These are phyloP conservation scores for Microchrysa polita DNA, from an alignment of 2,888 invertebrate genomes.

Conservation along the genomic window DNA sequence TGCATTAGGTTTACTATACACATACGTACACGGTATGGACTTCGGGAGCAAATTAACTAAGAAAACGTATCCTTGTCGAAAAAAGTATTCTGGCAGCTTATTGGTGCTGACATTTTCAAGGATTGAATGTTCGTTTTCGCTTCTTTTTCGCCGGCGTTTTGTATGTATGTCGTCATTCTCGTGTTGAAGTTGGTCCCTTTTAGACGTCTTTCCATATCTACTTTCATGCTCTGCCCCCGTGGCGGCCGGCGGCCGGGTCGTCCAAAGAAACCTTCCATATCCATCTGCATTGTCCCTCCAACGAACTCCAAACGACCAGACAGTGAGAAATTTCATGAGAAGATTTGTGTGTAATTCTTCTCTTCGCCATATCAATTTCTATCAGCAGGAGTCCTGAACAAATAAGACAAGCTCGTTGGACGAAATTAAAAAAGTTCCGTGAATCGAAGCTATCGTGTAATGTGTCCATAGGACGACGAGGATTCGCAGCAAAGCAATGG, in stretches of 20 bases:
- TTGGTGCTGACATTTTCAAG: constrained; percentile 34
- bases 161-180: too few relatives aligned
- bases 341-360: constrained; percentile 34
- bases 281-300: too few relatives aligned
- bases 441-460: constrained; percentile 6
- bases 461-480: background rate
- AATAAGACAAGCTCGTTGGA: constrained; percentile 46
- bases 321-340: constrained; percentile 4
- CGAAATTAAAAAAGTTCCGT: constrained; percentile 48
- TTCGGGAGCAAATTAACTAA: constrained; percentile 32
- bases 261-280: too few relatives aligned
- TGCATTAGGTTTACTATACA: too few relatives aligned
- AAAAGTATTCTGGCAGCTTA: constrained; percentile 37
- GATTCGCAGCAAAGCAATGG: background rate
- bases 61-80: constrained; percentile 31
- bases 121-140: background rate
- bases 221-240: too few relatives aligned
- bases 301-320: background rate
- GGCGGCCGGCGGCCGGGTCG: too few relatives aligned
- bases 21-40: background rate
- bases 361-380: constrained; percentile 22
- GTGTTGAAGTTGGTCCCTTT: too few relatives aligned
- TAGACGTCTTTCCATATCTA: too few relatives aligned
- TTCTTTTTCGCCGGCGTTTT: too few relatives aligned
- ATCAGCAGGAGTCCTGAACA: constrained; percentile 47